Percentiles rank a stretch among this genome's conserved stretches.
Evolutionary conservation across 1,140 invertebrate genomes (phyloP).

Genomic region (Drosophila mauritiana): DNA sequence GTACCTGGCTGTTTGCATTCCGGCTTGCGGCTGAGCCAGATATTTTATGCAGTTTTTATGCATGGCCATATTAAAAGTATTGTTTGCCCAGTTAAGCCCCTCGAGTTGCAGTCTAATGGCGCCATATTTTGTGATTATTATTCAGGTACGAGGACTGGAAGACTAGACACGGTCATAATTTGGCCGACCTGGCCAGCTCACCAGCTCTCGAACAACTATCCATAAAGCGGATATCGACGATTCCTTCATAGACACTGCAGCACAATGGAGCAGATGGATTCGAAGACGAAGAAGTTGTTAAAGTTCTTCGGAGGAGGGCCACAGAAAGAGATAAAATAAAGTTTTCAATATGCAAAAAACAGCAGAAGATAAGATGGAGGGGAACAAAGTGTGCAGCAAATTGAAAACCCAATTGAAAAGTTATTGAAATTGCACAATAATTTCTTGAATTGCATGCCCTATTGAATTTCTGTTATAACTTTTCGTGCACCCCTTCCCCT

Average conservation of each 20-base stretch:
- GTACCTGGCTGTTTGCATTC: conserved; percentile 65
- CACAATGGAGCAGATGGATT: conserved; percentile 34
- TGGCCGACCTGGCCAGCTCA: conserved; percentile 31
- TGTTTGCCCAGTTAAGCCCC: conserved; percentile 71
- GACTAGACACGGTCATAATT: conserved; percentile 38
- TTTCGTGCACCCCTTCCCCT: conserved; percentile 26
- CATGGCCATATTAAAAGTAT: conserved; percentile 71
- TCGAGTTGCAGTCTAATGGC: conserved; percentile 58
- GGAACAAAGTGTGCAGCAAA: conserved; percentile 75
- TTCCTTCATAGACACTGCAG: conserved; percentile 34
- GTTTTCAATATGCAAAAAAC: conserved; percentile 39
- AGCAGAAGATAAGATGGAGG: conserved; percentile 28
- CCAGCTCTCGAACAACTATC: conserved; percentile 25
- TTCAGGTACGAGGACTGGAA: conserved; percentile 9
- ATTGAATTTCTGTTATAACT: conserved; percentile 79
- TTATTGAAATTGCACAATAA: conserved; percentile 83
- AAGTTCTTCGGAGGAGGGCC: conserved; percentile 46
- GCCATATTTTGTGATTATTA: conserved; percentile 64
- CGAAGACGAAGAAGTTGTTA: conserved; percentile 66
- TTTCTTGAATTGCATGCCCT: conserved; percentile 81
- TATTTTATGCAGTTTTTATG: conserved; percentile 70
- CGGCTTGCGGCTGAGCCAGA: conserved; percentile 58
- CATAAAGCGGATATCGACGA: conserved; percentile 59
- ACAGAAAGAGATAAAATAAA: conserved; percentile 67
- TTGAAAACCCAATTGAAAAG: conserved; percentile 82